These are phyloP conservation scores for Dipodomys spectabilis DNA, from an alignment of 2,113 vertebrate species.

Conservation along the genomic window DNA sequence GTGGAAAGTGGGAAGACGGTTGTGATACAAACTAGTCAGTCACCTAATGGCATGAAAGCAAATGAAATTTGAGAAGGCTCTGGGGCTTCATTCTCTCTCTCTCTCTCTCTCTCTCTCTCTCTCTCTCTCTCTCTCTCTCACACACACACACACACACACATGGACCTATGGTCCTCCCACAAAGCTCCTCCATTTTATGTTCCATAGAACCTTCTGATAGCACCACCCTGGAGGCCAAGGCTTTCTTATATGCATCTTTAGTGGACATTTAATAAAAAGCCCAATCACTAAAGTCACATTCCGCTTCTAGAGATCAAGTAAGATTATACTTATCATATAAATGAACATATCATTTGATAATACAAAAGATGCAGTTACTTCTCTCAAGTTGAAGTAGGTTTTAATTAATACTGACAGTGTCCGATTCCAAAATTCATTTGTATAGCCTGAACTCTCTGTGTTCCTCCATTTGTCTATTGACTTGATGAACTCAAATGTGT, in stretches of 20 bases:
- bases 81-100: too few relatives aligned
- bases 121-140: too few relatives aligned
- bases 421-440: background rate
- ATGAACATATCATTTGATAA: background rate
- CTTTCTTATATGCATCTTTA: background rate
- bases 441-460: background rate
- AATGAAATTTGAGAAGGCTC: too few relatives aligned
- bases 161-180: too few relatives aligned
- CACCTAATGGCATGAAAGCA: background rate
- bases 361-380: background rate
- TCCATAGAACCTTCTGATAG: background rate
- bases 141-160: background rate
- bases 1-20: too few relatives aligned
- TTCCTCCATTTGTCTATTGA: background rate
- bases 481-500: background rate
- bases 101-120: too few relatives aligned
- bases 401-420: background rate
- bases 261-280: background rate
- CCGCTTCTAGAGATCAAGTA: slow-evolving; percentile 17
- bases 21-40: too few relatives aligned
- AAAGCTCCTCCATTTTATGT: background rate
- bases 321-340: background rate
- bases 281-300: background rate
- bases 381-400: background rate
- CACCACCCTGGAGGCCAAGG: background rate